A percentile compares a stretch with the other conserved stretches of the same genome.
Conservation (phyloP, 2,888 invertebrate genomes). For the Dugesia japonica region DNA sequence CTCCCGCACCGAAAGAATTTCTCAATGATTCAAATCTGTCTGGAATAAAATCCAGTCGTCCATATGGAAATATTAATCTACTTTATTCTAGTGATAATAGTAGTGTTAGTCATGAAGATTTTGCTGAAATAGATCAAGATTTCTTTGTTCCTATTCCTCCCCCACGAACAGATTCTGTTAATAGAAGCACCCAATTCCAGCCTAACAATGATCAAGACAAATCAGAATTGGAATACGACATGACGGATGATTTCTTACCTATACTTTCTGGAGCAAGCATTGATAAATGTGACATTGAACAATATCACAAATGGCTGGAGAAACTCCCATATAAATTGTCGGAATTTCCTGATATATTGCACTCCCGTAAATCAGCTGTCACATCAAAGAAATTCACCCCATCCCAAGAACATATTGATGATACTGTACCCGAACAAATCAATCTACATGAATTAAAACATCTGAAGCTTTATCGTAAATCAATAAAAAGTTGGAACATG, state of each 20-base stretch:
- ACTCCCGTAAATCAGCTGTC: neutral
- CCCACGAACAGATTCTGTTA: neutral
- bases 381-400: neutral
- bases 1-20: neutral
- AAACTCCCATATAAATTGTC: neutral
- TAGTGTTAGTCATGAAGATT: neutral
- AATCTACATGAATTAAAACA: neutral
- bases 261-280: neutral
- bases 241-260: conserved; percentile 3
- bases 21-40: neutral
- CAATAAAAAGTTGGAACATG: conserved; percentile 8
- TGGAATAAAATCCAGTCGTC: neutral
- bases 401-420: neutral
- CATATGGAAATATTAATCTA: neutral
- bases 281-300: conserved; percentile 15
- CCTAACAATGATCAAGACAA: neutral
- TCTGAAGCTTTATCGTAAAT: neutral
- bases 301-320: neutral
- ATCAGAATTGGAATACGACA: neutral
- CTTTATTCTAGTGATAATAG: conserved; percentile 12
- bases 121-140: neutral
- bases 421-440: neutral
- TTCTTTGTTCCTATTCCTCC: neutral
- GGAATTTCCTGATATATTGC: neutral
- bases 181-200: neutral